These are phyloP conservation scores for Phrixothrix hirtus DNA, from an alignment of 2,888 invertebrate species.

Conservation along the genomic window DNA sequence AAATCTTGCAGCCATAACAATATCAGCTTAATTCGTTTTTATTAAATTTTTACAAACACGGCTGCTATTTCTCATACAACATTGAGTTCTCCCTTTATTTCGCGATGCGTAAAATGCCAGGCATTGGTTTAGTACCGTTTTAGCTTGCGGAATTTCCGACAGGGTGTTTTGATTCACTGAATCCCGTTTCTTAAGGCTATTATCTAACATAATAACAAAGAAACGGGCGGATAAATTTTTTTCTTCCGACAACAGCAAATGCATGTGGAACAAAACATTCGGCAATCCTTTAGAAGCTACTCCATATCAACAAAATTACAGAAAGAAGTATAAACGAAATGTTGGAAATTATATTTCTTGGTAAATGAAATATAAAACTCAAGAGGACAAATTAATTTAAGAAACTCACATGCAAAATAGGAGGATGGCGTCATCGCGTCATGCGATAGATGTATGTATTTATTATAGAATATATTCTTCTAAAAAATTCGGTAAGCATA, in stretches of 20 bases:
- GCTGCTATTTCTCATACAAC: slow-evolving; percentile 2
- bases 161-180: slow-evolving; percentile 47
- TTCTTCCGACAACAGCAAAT: not conserved
- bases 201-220: slow-evolving; percentile 43
- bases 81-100: slow-evolving; percentile 44
- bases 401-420: not conserved
- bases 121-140: slow-evolving; percentile 48
- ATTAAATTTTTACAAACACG: slow-evolving; percentile 6
- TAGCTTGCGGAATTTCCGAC: slow-evolving; percentile 43
- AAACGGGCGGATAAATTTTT: slow-evolving; percentile 8
- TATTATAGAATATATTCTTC: not conserved
- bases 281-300: too few species aligned
- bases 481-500: slow-evolving; percentile 7
- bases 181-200: slow-evolving; percentile 42
- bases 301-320: too few species aligned
- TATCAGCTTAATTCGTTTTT: too few species aligned
- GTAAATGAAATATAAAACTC: too few species aligned
- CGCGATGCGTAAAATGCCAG: slow-evolving; percentile 50
- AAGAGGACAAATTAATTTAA: too few species aligned
- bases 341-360: too few species aligned
- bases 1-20: too few species aligned
- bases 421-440: not conserved
- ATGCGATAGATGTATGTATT: too few species aligned
- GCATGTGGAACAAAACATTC: too few species aligned
- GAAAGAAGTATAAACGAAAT: too few species aligned